Base-by-base conservation (phyloP, 2,888 invertebrate genomes). In the Xiphydria camelus region DNA sequence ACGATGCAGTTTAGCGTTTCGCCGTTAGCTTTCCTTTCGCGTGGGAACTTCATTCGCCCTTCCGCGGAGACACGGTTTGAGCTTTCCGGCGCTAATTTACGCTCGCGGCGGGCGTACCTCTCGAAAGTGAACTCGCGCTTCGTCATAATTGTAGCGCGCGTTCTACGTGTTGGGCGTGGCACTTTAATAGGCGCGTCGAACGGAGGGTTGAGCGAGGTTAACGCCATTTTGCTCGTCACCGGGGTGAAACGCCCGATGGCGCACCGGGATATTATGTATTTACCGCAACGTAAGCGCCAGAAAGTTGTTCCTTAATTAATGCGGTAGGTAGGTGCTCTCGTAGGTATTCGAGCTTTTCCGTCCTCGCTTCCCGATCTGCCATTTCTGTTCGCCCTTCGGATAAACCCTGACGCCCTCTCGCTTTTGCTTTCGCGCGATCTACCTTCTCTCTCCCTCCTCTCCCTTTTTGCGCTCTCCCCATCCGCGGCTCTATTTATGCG, bases 251-350 rank as follows among this genome's bases (percentile, higher is more conserved):
- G 32, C 43, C 43, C 43, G 35, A 38, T 37, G 43, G 43, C 36
- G 38, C 43, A 29, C 29, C 15, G n/a, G n/a, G 29, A 29, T 44
- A 44, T 44, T 44, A 44, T 44, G 36, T 38, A 36, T 44, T 44
- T 38, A 38, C 43, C 43, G 32, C 43, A 44, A 38, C 37, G 36
- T 36, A 38, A 38, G 38, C 43, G 38, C 23, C 38, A 37, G 32
- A 44, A 44, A 37, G 43, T 44, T 44, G 43, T 44, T 37, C 38
- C 43, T 44, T 44, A 44, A 44, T 44, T 44, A 44, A 44, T 32
- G 41, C 33, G 17, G 12, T 15, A 29, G 18, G 34, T 21, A 12
- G 22, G 15, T 5, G n/a, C 12, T 14, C 31, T 44, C 22, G 43
- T 38, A 44, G 32, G 38, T 44, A 44, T 44, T 36, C 36, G 21